Conservation (phyloP, 1,140 invertebrate genomes). For the Polypedilum vanderplanki region DNA sequence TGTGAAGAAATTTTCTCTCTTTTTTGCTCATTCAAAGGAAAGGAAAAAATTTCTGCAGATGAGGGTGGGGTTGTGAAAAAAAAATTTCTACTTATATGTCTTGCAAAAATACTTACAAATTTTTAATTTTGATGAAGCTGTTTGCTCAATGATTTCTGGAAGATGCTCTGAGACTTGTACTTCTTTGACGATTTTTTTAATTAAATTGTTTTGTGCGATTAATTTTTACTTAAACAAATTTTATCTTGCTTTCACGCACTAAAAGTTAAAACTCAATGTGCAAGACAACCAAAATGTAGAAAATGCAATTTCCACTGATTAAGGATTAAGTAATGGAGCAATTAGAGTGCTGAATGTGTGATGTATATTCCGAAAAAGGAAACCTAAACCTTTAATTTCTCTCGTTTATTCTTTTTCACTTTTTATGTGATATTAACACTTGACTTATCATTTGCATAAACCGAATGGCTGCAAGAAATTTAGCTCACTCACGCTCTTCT, state of each 20-base stretch:
- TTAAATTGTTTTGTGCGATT: neutral
- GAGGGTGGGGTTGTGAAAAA: constrained; percentile 9
- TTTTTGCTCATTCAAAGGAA: neutral
- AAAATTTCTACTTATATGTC: neutral
- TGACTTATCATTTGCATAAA: neutral
- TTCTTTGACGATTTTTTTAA: neutral
- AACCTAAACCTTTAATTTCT: neutral
- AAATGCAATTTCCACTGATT: neutral
- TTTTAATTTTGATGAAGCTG: neutral
- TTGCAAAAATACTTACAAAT: constrained; percentile 1
- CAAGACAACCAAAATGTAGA: neutral
- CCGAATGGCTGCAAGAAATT: neutral
- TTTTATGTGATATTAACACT: neutral
- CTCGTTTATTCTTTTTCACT: neutral
- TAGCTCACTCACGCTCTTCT: no score
- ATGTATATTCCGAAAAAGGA: neutral
- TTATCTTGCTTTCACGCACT: neutral
- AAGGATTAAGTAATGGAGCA: neutral
- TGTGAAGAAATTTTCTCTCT: neutral
- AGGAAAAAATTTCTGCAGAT: neutral
- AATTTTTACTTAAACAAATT: neutral
- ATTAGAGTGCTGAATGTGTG: neutral
- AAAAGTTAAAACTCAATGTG: neutral
- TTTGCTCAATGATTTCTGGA: neutral
- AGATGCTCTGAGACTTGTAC: neutral